Percentiles rank a stretch among this genome's conserved stretches.
Evolutionary conservation across 2,797 vertebrate species (phyloP).

Genomic region (Aulostomus chinensis): DNA sequence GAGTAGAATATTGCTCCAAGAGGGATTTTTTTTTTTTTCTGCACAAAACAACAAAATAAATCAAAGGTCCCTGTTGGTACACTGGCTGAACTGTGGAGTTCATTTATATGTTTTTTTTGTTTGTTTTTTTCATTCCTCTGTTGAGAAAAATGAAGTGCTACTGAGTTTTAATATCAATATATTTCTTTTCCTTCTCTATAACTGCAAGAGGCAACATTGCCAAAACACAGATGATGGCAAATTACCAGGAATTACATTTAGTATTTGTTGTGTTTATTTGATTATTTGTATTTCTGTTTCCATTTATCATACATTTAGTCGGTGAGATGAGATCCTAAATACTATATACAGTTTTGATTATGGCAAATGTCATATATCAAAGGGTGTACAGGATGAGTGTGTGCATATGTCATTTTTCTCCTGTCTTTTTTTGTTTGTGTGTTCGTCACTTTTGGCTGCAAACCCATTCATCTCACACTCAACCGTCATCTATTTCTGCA

Average conservation of each 20-base stretch:
- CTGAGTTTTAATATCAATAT: conserved; percentile 32
- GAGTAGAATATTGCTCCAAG: conserved; percentile 71
- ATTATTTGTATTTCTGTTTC: conserved; percentile 30
- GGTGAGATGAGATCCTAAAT: conserved; percentile 10
- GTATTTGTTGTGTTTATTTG: conserved; percentile 31
- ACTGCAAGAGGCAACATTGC: conserved; percentile 22
- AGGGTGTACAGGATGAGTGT: conserved; percentile 17
- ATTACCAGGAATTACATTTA: conserved; percentile 74
- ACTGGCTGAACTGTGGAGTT: conserved; percentile 55
- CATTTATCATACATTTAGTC: conserved; percentile 31
- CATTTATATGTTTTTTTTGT: conserved; percentile 64
- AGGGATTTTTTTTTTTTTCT: conserved; percentile 69
- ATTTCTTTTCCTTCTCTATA: conserved; percentile 12
- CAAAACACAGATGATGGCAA: conserved; percentile 75
- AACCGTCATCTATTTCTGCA: conserved; percentile 62
- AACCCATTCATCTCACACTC: conserved; percentile 68
- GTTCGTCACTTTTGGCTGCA: conserved; percentile 65
- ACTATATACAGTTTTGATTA: conserved; percentile 35
- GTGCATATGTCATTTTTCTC: conserved; percentile 10
- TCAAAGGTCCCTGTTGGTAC: conserved; percentile 64
- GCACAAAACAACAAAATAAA: conserved; percentile 74
- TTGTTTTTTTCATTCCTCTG: no score
- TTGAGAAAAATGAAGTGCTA: conserved; percentile 56
- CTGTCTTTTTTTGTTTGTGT: conserved; percentile 36
- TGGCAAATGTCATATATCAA: conserved; percentile 44